Conservation (phyloP, 1,140 invertebrate genomes). For the Cydia fagiglandana region DNA sequence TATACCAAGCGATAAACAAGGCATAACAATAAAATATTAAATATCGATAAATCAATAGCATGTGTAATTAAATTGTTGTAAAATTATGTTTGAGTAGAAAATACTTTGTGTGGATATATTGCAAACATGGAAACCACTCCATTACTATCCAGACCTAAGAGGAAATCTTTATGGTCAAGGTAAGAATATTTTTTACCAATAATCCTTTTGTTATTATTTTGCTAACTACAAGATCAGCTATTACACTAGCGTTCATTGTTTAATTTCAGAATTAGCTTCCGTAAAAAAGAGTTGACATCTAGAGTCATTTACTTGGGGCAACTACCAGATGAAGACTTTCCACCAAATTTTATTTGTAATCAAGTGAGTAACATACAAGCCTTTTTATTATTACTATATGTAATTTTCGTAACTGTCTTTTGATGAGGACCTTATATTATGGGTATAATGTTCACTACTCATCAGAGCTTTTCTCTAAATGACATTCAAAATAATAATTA, state of each 20-base stretch:
- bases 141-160: constrained; percentile 65
- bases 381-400: not conserved
- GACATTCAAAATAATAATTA: no score
- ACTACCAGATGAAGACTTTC: constrained; percentile 87
- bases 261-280: constrained; percentile 64
- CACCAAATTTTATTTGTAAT: constrained; percentile 98
- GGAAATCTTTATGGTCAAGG: constrained; percentile 74
- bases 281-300: constrained; percentile 64
- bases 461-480: no score
- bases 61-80: not conserved
- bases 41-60: not conserved
- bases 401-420: not conserved
- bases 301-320: constrained; percentile 75
- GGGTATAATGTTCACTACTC: no score
- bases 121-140: constrained; percentile 70
- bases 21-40: not conserved
- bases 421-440: no score
- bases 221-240: not conserved
- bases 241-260: constrained; percentile 22
- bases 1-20: constrained; percentile 4
- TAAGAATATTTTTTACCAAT: constrained; percentile 41
- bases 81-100: constrained; percentile 12
- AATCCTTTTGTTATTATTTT: constrained; percentile 39
- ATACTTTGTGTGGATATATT: not conserved
- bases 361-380: constrained; percentile 76